Evolutionary conservation across 2,113 vertebrate genomes (phyloP), one percentile per base, ranked within the genome.

Genomic region (Rhombomys opimus): DNA sequence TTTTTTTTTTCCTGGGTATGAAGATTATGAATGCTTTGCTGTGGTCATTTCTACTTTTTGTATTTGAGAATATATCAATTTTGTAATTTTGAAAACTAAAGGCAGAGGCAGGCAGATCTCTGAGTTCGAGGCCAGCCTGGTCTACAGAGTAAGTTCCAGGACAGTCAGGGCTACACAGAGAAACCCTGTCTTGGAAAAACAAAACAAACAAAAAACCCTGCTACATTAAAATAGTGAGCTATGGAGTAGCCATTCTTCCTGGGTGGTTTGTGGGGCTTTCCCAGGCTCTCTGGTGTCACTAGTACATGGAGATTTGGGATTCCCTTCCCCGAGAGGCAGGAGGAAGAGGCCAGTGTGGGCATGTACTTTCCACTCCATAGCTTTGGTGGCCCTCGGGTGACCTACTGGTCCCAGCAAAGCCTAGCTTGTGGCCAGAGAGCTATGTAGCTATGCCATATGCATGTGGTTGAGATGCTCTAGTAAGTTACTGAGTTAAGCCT

Each of bases 21-120:
- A 68, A 63, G 72, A 50, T 61, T 54, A 35, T 89, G 18, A 78
- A 30, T 95, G 7, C 88, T 94, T 95, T 84, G 38, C 54, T 52
- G n/a, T 25, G 17, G 54, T 46, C 50, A 59, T 61, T 89, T 92
- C 32, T n/a, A 38, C 41, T 61, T 52, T 87, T 82, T 94, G 25
- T 82, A 67, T 30, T 92, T 86, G 41, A 86, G 82, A 76, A 87
- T 78, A 73, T 30, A 78, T 38, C 75, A 22, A 59, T 27, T 85
- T 30, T 76, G 4, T 91, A 35, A 68, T 32, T 67, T 81, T 70
- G 50, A 59, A 94, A 95, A 22, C 73, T 38, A 50, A 18, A 57
- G 57, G 57, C 57, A 57, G 57, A 57, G 57, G 57, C 57, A 57
- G 57, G 57, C 15, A 15, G 57, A 57, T 57, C 15, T 13, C 57